These are phyloP conservation scores for Lymantria monacha DNA, from an alignment of 2,888 invertebrate species.

Conservation along the genomic window DNA sequence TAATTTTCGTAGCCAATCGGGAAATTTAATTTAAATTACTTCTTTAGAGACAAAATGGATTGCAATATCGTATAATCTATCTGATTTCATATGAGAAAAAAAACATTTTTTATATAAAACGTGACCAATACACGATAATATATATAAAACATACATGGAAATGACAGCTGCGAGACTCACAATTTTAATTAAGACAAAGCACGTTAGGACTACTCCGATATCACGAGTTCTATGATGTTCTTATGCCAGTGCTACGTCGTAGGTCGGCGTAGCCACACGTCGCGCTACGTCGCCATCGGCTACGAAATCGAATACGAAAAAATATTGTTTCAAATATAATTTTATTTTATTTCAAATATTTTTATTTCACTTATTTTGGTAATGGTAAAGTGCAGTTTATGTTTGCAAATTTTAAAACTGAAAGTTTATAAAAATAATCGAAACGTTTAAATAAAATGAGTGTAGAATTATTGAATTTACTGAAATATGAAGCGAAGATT, in stretches of 20 bases:
- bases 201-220: conserved; percentile 4
- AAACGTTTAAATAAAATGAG: conserved; percentile 58
- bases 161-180: conserved; percentile 11
- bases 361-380: background rate
- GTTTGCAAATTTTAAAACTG: conserved; percentile 17
- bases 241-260: conserved; percentile 72
- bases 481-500: conserved; percentile 56
- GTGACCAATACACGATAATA: background rate
- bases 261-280: conserved; percentile 67
- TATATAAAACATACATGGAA: conserved; percentile 1
- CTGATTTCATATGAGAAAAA: no score
- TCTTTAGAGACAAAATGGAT: no score
- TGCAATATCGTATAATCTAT: no score
- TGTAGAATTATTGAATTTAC: conserved; percentile 56
- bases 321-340: conserved; percentile 16
- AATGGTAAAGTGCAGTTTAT: conserved; percentile 23
- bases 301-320: conserved; percentile 50
- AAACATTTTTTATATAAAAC: background rate
- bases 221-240: conserved; percentile 14
- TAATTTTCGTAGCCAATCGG: no score
- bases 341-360: conserved; percentile 10
- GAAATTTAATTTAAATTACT: no score
- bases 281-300: conserved; percentile 40
- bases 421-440: conserved; percentile 23
- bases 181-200: conserved; percentile 25